These are phyloP conservation scores for Conus betulinus DNA, from an alignment of 1,140 invertebrate species.

Conservation along the genomic window DNA sequence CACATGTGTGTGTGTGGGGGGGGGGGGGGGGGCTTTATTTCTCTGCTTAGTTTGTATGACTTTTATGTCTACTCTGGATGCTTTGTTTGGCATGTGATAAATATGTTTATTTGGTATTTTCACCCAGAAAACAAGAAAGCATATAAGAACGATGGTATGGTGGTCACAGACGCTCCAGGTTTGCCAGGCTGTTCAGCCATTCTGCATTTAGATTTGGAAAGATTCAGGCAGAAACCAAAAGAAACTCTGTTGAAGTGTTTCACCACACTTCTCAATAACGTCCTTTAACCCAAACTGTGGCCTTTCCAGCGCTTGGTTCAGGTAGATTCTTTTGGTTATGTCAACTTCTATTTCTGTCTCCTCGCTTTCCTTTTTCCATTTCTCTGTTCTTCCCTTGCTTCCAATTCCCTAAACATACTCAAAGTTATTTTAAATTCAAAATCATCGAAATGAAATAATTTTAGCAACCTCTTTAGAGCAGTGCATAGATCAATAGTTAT, in stretches of 20 bases:
- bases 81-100: too few species aligned
- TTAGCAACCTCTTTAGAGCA: too few species aligned
- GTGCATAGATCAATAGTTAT: too few species aligned
- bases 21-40: too few species aligned
- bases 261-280: background rate
- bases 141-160: background rate
- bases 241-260: background rate
- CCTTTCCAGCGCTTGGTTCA: slow-evolving; percentile 16
- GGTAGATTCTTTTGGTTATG: background rate
- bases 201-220: background rate
- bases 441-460: too few species aligned
- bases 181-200: background rate
- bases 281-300: background rate
- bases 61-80: too few species aligned
- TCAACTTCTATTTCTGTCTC: background rate
- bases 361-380: background rate
- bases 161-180: background rate
- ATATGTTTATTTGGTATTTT: background rate
- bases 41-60: too few species aligned
- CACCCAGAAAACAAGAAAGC: background rate
- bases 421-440: too few species aligned
- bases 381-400: background rate
- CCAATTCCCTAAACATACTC: too few species aligned
- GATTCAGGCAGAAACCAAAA: background rate
- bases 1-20: too few species aligned